Evolutionary conservation across 2,888 invertebrate genomes (phyloP).

Genomic region (Halictus ligatus): DNA sequence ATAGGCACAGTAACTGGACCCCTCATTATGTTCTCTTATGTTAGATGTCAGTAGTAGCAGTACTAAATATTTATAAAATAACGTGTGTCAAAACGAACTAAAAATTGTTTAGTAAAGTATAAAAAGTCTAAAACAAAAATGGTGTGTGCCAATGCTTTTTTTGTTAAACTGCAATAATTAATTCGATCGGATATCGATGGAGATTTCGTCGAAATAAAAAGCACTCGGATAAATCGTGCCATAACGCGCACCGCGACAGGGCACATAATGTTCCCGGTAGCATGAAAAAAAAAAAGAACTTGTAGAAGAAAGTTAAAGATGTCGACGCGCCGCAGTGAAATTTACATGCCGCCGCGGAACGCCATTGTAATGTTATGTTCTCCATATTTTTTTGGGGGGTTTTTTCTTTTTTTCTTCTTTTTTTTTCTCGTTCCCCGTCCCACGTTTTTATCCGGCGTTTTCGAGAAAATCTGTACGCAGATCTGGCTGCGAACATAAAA

Average conservation of each 20-base stretch:
- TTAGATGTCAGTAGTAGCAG: too few relatives aligned
- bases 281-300: constrained; percentile 2
- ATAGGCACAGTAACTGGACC: too few relatives aligned
- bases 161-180: background rate
- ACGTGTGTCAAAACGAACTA: background rate
- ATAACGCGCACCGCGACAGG: background rate
- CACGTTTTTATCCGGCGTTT: constrained; percentile 65
- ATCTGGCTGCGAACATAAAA: constrained; percentile 82
- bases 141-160: too few relatives aligned
- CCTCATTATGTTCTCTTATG: too few relatives aligned
- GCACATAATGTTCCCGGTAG: background rate
- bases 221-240: background rate
- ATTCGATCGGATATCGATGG: background rate
- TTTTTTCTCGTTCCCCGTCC: constrained; percentile 4
- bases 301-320: constrained; percentile 5
- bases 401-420: constrained; percentile 20
- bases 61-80: background rate
- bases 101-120: background rate
- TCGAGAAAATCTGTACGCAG: constrained; percentile 80
- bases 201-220: background rate
- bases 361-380: constrained; percentile 43
- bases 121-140: background rate
- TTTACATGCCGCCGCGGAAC: constrained; percentile 39
- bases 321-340: constrained; percentile 6
- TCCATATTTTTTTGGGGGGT: constrained; percentile 38